Conservation (phyloP, 2,888 invertebrate genomes). For the Drosophila eohydei region DNA sequence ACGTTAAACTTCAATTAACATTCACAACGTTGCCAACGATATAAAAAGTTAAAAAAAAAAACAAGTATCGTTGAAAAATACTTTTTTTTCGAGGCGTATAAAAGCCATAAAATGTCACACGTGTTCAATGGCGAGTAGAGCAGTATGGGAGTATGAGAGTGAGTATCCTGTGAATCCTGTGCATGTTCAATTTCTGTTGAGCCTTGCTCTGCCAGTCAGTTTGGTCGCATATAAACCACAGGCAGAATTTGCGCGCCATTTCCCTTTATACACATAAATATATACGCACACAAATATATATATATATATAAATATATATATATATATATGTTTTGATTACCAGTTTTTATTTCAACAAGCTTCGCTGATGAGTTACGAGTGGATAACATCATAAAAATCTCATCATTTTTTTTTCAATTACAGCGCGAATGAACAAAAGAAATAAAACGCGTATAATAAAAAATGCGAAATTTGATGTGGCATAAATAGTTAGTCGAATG, state of each 20-base stretch:
- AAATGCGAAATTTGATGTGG: constrained; percentile 27
- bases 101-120: constrained; percentile 65
- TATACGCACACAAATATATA: not conserved
- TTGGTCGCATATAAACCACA: constrained; percentile 63
- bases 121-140: constrained; percentile 36
- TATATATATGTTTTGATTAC: constrained; percentile 53
- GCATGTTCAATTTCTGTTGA: constrained; percentile 39
- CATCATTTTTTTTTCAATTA: constrained; percentile 71
- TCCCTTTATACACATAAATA: constrained; percentile 4
- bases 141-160: not conserved
- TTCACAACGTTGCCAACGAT: constrained; percentile 33
- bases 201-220: constrained; percentile 39
- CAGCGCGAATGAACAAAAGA: constrained; percentile 31
- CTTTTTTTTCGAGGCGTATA: constrained; percentile 53
- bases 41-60: constrained; percentile 26
- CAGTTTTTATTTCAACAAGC: constrained; percentile 62
- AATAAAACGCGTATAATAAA: constrained; percentile 33
- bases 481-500: constrained; percentile 56
- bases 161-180: constrained; percentile 33
- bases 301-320: not conserved
- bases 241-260: constrained; percentile 52
- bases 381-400: constrained; percentile 74
- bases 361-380: constrained; percentile 56
- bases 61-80: constrained; percentile 5
- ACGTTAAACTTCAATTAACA: constrained; percentile 64